Percentiles rank a stretch among this genome's conserved stretches.
Conservation (phyloP, 35 echinoderm and acorn worm genomes). For the Apostichopus parvimensis region DNA sequence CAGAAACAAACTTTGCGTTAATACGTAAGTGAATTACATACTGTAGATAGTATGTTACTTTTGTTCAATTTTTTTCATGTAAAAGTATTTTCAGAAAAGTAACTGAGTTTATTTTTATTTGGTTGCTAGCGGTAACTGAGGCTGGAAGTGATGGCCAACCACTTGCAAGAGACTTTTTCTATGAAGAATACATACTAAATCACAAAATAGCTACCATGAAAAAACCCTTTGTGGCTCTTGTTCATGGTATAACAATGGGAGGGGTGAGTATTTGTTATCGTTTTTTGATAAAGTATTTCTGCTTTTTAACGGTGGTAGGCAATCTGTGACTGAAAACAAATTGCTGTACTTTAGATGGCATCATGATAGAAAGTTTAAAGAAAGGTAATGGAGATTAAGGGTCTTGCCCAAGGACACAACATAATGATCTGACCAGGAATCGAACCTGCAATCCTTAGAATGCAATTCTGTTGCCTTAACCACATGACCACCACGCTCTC, state of each 20-base stretch:
- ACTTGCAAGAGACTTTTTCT: constrained; percentile 69
- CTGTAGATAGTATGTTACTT: neutral
- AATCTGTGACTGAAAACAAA: neutral
- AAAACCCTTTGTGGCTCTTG: constrained; percentile 90
- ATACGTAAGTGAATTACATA: neutral
- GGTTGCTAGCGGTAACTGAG: constrained; percentile 83
- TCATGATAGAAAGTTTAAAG: no score
- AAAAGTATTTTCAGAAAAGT: neutral
- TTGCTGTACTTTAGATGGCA: neutral
- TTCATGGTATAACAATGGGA: constrained; percentile 96
- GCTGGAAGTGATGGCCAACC: constrained; percentile 67
- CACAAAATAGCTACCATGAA: constrained; percentile 80
- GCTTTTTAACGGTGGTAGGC: neutral
- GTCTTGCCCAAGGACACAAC: neutral
- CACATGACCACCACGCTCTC: no score
- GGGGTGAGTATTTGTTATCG: constrained; percentile 68
- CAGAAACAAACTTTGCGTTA: no score
- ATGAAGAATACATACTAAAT: constrained; percentile 95
- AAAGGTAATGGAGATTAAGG: no score
- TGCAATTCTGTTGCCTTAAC: no score
- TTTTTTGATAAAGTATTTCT: neutral
- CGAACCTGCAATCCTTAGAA: no score
- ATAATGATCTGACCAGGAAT: no score
- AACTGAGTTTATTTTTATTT: neutral
- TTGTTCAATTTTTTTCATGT: neutral